A percentile compares a stretch with the other conserved stretches of the same genome.
phyloP scores from a whole-genome alignment of 2,113 vertebrate genomes.

The Elanoides forficatus region DNA sequence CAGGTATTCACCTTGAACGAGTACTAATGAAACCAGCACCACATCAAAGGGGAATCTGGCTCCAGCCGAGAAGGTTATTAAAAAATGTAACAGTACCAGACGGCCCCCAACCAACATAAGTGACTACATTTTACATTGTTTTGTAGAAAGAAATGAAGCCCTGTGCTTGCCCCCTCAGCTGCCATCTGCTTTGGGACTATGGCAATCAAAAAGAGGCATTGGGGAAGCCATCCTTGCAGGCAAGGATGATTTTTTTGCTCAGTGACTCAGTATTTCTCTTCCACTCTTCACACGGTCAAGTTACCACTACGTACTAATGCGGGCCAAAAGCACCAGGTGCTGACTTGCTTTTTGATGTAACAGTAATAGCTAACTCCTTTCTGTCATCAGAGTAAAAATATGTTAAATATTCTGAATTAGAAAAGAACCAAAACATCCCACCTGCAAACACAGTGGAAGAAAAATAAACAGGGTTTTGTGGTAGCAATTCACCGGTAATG shows the following conservation, averaged over 20 bases:
- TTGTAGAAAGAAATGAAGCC: background rate
- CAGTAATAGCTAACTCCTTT: accelerated
- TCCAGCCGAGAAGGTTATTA: constrained; percentile 12
- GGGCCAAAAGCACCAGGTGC: background rate
- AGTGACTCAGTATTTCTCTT: background rate
- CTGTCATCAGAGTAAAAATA: background rate
- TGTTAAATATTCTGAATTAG: background rate
- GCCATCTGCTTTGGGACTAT: background rate
- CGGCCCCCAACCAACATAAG: background rate
- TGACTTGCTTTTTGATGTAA: background rate
- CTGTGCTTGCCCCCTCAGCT: background rate
- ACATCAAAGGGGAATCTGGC: constrained; percentile 29
- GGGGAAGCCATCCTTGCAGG: background rate
- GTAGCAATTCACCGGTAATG: background rate
- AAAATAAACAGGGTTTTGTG: background rate
- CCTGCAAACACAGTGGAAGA: background rate
- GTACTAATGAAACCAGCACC: background rate
- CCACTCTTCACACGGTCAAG: background rate
- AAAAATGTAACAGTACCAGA: background rate
- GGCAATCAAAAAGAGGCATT: background rate
- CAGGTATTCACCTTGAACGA: constrained; percentile 8
- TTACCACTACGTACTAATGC: accelerated
- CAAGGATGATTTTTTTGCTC: background rate
- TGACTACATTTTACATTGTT: background rate
- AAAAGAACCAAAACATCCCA: background rate